Conservation (phyloP, 53 echinoderm and acorn worm genomes). For the Zoroaster sp. region DNA sequence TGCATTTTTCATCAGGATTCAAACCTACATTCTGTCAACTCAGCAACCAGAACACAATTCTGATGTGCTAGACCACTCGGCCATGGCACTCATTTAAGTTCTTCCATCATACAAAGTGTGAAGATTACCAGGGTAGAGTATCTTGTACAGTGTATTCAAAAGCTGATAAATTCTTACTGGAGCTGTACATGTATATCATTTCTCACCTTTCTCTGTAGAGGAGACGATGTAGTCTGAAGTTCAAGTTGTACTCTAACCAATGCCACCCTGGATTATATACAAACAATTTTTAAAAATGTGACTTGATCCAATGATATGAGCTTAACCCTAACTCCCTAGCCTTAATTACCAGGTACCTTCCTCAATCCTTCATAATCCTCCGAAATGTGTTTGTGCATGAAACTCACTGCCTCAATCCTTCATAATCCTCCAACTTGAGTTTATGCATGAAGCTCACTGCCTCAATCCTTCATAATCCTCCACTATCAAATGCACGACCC, state of each 20-base stretch:
- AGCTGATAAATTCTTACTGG: not conserved
- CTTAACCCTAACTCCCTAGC: too few species aligned
- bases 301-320: too few species aligned
- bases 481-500: too few species aligned
- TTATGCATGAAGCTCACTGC: not conserved
- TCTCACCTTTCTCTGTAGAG: slow-evolving; percentile 60
- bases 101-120: not conserved
- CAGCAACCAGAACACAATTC: not conserved
- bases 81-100: not conserved
- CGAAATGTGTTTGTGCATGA: too few species aligned
- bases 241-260: slow-evolving; percentile 50
- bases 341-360: too few species aligned
- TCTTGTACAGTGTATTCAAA: too few species aligned
- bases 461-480: too few species aligned
- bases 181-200: not conserved
- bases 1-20: too few species aligned
- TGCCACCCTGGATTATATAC: not conserved
- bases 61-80: not conserved
- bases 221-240: slow-evolving; percentile 47
- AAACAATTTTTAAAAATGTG: not conserved
- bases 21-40: too few species aligned
- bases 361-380: too few species aligned
- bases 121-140: not conserved
- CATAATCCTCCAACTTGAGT: too few species aligned
- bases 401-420: too few species aligned